Evolutionary conservation across 2,888 invertebrate genomes (phyloP), one percentile per base, ranked within the genome.

Genomic region (Nomada hirtipes): DNA sequence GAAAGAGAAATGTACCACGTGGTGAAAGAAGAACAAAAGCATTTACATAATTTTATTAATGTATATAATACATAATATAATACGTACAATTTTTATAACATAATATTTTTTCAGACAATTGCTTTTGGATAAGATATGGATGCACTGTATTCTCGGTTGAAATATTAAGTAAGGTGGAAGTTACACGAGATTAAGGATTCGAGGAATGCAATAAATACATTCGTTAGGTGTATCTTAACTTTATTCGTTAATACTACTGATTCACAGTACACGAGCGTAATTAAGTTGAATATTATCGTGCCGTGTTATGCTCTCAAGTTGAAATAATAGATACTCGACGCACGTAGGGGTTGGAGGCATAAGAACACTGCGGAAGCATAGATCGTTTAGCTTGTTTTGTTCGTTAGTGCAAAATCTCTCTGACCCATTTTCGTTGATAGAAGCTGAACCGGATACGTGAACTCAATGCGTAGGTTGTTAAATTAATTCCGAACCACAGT

Each of bases 241-340:
- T 47, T 13, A 47, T 15, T 53, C 29, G 3, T 29, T 15, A 29
- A 7, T 60, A 4, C 13, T 2, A 4, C 26, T 44, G 57, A 69
- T 69, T 57, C 3, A 69, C 55, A 23, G 13, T 26, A 57, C 15
- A 13, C 4, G 53, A 0, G 11, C 18, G 44, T 26, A 69, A 69
- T 59, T 44, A 69, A 59, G n/a, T 47, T 13, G 26, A 69, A 69
- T 36, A 2, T 36, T 18, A 20, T 42, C n/a, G 11, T 11, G 42
- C 26, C 50, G 4, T 55, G 20, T 18, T 23, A 55, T 42, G 13
- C 23, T 3, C 10, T 18, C 18, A 26, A 15, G 23, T 55, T 44
- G 18, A 23, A 68, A 20, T 68, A 68, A 55, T 68, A 68, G 65
- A 52, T 52, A 52, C 59, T 29, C 59, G 18, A 15, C 7, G 65